These are phyloP conservation scores for Beroe ovata DNA, from an alignment of 37 sponge, comb jelly and placozoan genomes.

Conservation along the genomic window DNA sequence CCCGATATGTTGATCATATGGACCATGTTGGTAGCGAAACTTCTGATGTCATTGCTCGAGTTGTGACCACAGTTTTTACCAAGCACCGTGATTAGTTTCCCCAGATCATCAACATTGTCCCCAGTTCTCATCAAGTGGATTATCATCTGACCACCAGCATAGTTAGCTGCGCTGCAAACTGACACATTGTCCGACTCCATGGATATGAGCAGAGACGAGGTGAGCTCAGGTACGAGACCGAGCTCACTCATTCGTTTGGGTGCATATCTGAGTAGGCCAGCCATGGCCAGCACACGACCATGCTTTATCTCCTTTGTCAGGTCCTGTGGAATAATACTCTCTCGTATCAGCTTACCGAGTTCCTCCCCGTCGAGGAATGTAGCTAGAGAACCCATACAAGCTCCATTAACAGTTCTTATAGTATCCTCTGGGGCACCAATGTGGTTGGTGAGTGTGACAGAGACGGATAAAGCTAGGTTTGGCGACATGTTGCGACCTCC, in stretches of 20 bases:
- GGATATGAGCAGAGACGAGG: background rate
- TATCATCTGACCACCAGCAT: conserved; percentile 9
- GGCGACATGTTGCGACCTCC: conserved; percentile 10
- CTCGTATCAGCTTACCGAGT: conserved; percentile 31
- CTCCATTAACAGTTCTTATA: conserved; percentile 49
- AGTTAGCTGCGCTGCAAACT: conserved; percentile 54
- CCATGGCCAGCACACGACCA: conserved; percentile 33
- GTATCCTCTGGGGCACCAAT: conserved; percentile 57
- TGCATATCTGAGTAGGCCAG: conserved; percentile 16
- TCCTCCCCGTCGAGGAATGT: conserved; percentile 41
- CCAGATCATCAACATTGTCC: background rate
- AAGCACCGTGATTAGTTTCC: background rate
- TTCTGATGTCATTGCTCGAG: conserved; percentile 41
- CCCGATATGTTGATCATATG: conserved; percentile 18
- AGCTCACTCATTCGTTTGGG: background rate
- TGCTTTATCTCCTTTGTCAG: conserved; percentile 23
- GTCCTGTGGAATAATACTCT: background rate
- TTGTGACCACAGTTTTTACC: conserved; percentile 30
- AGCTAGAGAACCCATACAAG: conserved; percentile 53
- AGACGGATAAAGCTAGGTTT: conserved; percentile 11
- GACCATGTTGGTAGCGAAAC: conserved; percentile 35
- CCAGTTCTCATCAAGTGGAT: conserved; percentile 21
- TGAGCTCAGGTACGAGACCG: conserved; percentile 20
- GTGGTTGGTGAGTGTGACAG: background rate
- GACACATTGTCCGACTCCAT: conserved; percentile 47